A percentile compares a stretch with the other conserved stretches of the same genome.
Evolutionary conservation across 2,888 invertebrate species (phyloP).

Genomic region (Tupiocoris notatus): DNA sequence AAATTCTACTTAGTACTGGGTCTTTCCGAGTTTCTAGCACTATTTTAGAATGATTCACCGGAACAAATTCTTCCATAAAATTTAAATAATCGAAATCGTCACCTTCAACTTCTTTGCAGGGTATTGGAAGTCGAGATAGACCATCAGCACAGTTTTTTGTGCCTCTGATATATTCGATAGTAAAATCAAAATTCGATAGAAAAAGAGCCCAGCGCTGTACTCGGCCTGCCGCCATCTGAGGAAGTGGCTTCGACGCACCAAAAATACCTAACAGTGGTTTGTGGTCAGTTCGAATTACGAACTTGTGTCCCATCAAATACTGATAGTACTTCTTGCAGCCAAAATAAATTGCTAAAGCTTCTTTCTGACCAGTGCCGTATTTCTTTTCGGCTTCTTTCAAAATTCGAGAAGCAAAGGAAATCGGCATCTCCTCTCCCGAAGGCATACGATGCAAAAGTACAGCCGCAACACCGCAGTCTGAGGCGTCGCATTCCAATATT

Average conservation of each 20-base stretch:
- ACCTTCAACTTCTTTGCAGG: neutral
- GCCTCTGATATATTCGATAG: neutral
- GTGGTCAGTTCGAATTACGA: conserved; percentile 6
- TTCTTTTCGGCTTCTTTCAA: neutral
- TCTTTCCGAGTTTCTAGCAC: neutral
- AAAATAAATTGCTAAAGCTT: neutral
- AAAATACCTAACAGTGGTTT: conserved; percentile 9
- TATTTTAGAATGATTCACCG: neutral
- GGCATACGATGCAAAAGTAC: neutral
- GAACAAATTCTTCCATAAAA: neutral
- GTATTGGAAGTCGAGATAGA: neutral
- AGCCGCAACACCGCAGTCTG: conserved; percentile 2
- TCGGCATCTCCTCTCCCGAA: neutral
- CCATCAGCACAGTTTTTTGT: neutral
- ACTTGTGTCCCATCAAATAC: neutral
- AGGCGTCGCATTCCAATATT: conserved; percentile 17
- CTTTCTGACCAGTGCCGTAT: neutral
- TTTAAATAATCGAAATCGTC: neutral
- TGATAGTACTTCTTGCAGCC: neutral
- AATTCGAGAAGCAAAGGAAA: conserved; percentile 3
- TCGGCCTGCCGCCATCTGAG: conserved; percentile 19
- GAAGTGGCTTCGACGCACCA: neutral
- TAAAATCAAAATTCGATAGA: neutral
- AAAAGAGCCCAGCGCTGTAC: conserved; percentile 9
- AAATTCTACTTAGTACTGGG: neutral